Percentiles rank a stretch among this genome's conserved stretches.
phyloP scores from a whole-genome alignment of 2,113 vertebrate genomes.

The Peromyscus leucopus region DNA sequence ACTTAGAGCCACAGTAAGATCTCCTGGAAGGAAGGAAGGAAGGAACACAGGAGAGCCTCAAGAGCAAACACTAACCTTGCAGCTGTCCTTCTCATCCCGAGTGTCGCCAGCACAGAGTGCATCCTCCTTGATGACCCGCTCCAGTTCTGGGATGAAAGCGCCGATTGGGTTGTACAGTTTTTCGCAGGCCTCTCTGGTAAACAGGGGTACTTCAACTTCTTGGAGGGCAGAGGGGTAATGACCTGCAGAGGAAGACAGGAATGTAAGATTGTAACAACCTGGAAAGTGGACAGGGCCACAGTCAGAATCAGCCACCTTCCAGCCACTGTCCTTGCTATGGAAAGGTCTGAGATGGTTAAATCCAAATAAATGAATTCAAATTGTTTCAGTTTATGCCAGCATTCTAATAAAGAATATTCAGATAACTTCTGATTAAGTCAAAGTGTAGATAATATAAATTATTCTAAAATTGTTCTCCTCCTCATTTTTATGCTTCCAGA shows the following conservation, averaged over 20 bases:
- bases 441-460: neutral
- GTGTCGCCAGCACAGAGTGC: constrained; percentile 61
- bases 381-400: neutral
- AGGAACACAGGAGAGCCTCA: neutral
- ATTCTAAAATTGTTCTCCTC: constrained; percentile 18
- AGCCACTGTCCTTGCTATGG: neutral
- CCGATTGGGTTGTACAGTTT: neutral
- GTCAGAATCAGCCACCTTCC: neutral
- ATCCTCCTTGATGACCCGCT: constrained; percentile 37
- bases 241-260: neutral
- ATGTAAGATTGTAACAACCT: neutral
- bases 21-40: neutral
- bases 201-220: constrained; percentile 49
- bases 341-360: neutral
- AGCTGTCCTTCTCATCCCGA: neutral
- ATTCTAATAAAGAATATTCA: constrained; percentile 36
- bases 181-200: neutral
- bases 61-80: constrained; percentile 33
- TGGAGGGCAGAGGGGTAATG: neutral
- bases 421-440: constrained; percentile 38
- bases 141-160: accelerated
- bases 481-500: neutral
- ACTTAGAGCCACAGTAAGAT: constrained; percentile 1
- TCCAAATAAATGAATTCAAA: constrained; percentile 10
- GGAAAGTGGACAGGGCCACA: neutral